phyloP scores from a whole-genome alignment of 1,140 invertebrate genomes.

The Helicoverpa armigera region DNA sequence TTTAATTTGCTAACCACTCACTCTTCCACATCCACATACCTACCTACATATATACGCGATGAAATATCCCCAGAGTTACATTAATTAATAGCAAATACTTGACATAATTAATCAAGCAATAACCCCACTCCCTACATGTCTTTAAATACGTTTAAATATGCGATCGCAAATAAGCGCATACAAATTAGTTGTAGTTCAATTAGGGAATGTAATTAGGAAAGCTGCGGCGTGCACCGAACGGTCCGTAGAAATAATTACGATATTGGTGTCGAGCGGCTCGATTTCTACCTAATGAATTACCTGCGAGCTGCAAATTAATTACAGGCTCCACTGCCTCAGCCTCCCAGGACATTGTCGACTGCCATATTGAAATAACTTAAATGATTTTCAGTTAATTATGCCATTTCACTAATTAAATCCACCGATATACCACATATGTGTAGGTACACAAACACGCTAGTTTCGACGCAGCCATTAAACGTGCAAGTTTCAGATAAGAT shows the following conservation, averaged over 20 bases:
- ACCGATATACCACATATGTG: neutral
- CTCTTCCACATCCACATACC: too few species aligned
- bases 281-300: constrained; percentile 58
- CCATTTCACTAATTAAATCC: constrained; percentile 22
- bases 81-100: constrained; percentile 5
- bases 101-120: constrained; percentile 6
- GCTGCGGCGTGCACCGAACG: constrained; percentile 49
- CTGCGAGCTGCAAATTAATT: constrained; percentile 58
- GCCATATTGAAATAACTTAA: constrained; percentile 42
- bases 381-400: constrained; percentile 52
- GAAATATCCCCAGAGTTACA: neutral
- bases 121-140: neutral
- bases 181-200: constrained; percentile 61
- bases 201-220: constrained; percentile 62
- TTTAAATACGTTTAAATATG: constrained; percentile 26
- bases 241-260: constrained; percentile 58
- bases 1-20: too few species aligned
- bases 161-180: constrained; percentile 24
- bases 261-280: constrained; percentile 54
- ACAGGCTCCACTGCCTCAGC: constrained; percentile 49
- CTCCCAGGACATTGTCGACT: constrained; percentile 49
- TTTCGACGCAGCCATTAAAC: neutral
- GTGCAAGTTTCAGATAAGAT: constrained; percentile 1
- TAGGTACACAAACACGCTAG: neutral
- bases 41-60: neutral